phyloP scores from a whole-genome alignment of 2,113 vertebrate genomes.

The Tiliqua scincoides region DNA sequence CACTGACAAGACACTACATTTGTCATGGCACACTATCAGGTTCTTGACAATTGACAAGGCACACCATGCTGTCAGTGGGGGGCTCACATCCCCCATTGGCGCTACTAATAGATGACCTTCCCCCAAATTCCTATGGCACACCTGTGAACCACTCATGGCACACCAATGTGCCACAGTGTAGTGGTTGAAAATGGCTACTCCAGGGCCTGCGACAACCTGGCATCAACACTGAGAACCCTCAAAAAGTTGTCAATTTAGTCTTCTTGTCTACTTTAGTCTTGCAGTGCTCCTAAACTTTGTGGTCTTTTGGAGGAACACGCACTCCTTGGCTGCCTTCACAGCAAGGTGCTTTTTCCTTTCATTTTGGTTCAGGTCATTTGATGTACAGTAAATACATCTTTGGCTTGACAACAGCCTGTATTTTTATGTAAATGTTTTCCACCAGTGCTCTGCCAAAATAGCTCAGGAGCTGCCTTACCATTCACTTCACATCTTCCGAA shows the following conservation, averaged over 20 bases:
- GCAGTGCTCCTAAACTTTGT: conserved; percentile 2
- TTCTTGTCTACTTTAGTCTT: neutral
- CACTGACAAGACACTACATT: too few species aligned
- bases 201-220: too few species aligned
- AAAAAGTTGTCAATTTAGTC: neutral
- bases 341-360: neutral
- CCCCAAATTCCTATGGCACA: too few species aligned
- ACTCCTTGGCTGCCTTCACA: neutral
- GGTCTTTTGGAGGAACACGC: neutral
- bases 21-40: too few species aligned
- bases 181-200: too few species aligned
- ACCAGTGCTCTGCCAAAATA: conserved; percentile 48
- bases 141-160: too few species aligned
- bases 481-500: conserved; percentile 67
- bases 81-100: too few species aligned
- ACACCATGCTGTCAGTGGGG: too few species aligned
- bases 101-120: too few species aligned
- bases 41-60: too few species aligned
- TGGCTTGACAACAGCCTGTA: conserved; percentile 49
- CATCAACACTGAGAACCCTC: neutral
- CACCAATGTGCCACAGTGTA: too few species aligned
- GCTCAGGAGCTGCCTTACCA: conserved; percentile 60
- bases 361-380: neutral
- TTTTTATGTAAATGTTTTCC: conserved; percentile 65
- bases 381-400: conserved; percentile 39